These are phyloP conservation scores for Pseudomyrmex gracilis DNA, from an alignment of 1,140 invertebrate species.

Conservation along the genomic window DNA sequence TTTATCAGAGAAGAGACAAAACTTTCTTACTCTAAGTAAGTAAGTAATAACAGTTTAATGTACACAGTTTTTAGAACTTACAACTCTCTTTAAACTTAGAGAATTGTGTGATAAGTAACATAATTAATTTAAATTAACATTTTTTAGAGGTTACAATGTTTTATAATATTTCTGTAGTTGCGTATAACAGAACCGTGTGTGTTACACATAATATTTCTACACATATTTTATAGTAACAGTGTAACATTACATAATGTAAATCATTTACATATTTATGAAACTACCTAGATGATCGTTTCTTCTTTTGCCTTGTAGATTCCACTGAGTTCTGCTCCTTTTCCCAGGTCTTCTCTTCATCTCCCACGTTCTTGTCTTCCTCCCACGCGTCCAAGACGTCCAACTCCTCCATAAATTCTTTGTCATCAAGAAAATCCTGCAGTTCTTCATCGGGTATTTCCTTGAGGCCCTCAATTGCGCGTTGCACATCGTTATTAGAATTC, in stretches of 20 bases:
- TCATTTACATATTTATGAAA: conserved; percentile 54
- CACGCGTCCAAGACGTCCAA: conserved; percentile 82
- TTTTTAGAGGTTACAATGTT: neutral
- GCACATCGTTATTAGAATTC: conserved; percentile 65
- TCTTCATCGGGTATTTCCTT: conserved; percentile 77
- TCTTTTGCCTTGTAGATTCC: conserved; percentile 55
- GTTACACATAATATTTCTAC: conserved; percentile 21
- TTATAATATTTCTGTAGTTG: neutral
- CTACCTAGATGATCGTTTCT: conserved; percentile 77
- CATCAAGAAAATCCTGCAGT: conserved; percentile 79
- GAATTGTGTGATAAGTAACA: neutral
- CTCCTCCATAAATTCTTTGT: conserved; percentile 82
- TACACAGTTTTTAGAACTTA: too few relatives aligned
- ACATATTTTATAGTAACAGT: conserved; percentile 24
- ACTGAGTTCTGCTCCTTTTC: conserved; percentile 47
- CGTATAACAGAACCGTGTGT: conserved; percentile 2
- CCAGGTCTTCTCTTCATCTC: conserved; percentile 76
- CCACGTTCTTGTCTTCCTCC: conserved; percentile 66
- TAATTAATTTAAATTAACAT: conserved; percentile 13
- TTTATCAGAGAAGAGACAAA: conserved; percentile 22
- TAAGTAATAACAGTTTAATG: too few relatives aligned
- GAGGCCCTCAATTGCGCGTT: conserved; percentile 68
- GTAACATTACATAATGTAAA: conserved; percentile 21
- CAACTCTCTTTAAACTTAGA: too few relatives aligned
- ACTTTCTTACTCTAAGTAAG: too few relatives aligned